These are phyloP conservation scores for Dynastes tityus DNA, from an alignment of 2,888 invertebrate genomes.

Conservation along the genomic window DNA sequence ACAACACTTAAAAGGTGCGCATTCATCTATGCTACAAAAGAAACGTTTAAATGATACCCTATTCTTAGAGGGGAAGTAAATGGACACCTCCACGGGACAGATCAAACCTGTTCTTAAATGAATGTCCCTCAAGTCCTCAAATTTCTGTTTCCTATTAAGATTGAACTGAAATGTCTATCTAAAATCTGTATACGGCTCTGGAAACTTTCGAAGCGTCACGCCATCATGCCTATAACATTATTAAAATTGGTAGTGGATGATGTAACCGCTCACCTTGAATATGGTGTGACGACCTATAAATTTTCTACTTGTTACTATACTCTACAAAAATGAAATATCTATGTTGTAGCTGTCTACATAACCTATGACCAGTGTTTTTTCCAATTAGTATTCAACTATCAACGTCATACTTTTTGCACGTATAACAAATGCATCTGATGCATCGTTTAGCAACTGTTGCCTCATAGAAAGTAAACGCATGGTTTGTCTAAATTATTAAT, in stretches of 20 bases:
- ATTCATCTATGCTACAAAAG: too few species aligned
- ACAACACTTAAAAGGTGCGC: too few species aligned
- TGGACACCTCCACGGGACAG: too few species aligned
- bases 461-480: too few species aligned
- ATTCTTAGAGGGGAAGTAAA: too few species aligned
- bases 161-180: background rate
- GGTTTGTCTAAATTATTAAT: too few species aligned
- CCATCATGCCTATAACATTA: background rate
- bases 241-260: slow-evolving; percentile 35
- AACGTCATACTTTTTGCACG: background rate
- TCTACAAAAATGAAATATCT: background rate
- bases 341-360: background rate
- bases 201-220: slow-evolving; percentile 8
- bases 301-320: slow-evolving; percentile 7
- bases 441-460: background rate
- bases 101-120: too few species aligned
- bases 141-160: too few species aligned
- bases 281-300: background rate
- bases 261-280: slow-evolving; percentile 43
- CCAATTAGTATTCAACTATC: background rate
- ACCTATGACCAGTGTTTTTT: background rate
- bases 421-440: background rate
- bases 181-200: slow-evolving; percentile 29
- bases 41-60: too few species aligned
- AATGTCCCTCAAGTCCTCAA: too few species aligned